Percentiles rank a stretch among this genome's conserved stretches.
These are phyloP conservation scores for Panopea generosa DNA, from an alignment of 2,888 invertebrate genomes.

Conservation along the genomic window DNA sequence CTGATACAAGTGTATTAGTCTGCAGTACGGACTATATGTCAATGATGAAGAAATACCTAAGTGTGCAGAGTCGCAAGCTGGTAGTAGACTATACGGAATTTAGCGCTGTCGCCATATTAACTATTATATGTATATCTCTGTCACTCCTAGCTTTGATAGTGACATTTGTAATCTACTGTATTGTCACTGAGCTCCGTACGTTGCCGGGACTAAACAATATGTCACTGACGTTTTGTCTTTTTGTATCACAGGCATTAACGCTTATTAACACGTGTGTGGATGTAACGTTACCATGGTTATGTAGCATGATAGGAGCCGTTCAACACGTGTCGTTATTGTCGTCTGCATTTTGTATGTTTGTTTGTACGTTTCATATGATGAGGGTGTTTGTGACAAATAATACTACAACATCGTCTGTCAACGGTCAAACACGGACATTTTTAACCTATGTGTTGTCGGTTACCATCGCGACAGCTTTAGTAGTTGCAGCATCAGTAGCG, in stretches of 20 bases:
- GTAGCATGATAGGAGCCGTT: slow-evolving; percentile 22
- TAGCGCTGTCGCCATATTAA: slow-evolving; percentile 1
- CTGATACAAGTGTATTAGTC: too few relatives aligned
- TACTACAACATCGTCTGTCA: not conserved
- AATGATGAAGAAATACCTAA: too few relatives aligned
- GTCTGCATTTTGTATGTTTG: slow-evolving; percentile 28
- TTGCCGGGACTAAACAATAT: slow-evolving; percentile 50
- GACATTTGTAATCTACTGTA: slow-evolving; percentile 25
- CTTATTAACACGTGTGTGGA: slow-evolving; percentile 21
- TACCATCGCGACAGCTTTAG: slow-evolving; percentile 3
- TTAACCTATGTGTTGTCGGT: slow-evolving; percentile 17
- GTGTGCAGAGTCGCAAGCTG: too few relatives aligned
- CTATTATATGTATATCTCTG: slow-evolving; percentile 23
- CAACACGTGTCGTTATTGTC: slow-evolving; percentile 4
- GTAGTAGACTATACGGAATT: too few relatives aligned
- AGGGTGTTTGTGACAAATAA: slow-evolving; percentile 41
- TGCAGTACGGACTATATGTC: too few relatives aligned
- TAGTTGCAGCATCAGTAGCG: not conserved
- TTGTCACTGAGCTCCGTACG: slow-evolving; percentile 28
- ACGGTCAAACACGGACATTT: slow-evolving; percentile 8
- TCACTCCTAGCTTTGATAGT: slow-evolving; percentile 33
- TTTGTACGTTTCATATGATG: slow-evolving; percentile 53
- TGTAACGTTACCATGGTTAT: slow-evolving; percentile 7
- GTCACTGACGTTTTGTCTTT: slow-evolving; percentile 17
- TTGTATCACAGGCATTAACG: slow-evolving; percentile 19